A percentile compares a stretch with the other conserved stretches of the same genome.
Evolutionary conservation across 1,140 invertebrate genomes (phyloP).

Genomic region (Neodiprion pinetum): DNA sequence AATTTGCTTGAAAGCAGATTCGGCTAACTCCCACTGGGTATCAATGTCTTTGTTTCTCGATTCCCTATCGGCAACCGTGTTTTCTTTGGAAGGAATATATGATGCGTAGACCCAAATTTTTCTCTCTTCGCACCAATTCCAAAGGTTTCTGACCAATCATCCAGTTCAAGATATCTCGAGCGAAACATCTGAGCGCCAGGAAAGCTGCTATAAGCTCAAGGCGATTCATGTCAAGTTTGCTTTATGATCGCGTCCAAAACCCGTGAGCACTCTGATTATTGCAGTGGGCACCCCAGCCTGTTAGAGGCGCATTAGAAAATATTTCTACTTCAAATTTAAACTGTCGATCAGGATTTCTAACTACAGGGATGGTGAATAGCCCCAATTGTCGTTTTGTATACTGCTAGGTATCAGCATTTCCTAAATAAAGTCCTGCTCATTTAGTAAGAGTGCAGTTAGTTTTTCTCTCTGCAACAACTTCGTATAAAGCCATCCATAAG

Average conservation of each 20-base stretch:
- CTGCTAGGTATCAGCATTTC: slow-evolving; percentile 12
- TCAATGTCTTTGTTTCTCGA: slow-evolving; percentile 23
- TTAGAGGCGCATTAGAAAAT: slow-evolving; percentile 41
- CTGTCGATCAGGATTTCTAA: slow-evolving; percentile 21
- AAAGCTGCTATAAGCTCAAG: slow-evolving; percentile 18
- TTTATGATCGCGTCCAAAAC: slow-evolving; percentile 34
- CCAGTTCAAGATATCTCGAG: slow-evolving; percentile 22
- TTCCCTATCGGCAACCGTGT: slow-evolving; percentile 27
- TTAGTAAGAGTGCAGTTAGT: slow-evolving; percentile 25
- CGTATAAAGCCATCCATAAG: slow-evolving; percentile 20
- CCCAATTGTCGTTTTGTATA: slow-evolving; percentile 40
- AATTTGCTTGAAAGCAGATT: slow-evolving; percentile 22
- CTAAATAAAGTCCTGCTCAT: slow-evolving; percentile 15
- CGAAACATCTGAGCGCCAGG: slow-evolving; percentile 17
- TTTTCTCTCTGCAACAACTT: slow-evolving; percentile 20
- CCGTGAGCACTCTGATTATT: slow-evolving; percentile 31
- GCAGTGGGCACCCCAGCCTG: slow-evolving; percentile 45
- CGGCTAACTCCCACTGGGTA: slow-evolving; percentile 22
- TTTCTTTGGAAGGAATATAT: slow-evolving; percentile 36
- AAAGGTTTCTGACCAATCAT: slow-evolving; percentile 24
- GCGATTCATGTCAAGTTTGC: slow-evolving; percentile 18
- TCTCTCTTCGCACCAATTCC: slow-evolving; percentile 29
- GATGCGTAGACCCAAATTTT: slow-evolving; percentile 35
- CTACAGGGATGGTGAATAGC: slow-evolving; percentile 33
- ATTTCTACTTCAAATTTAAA: slow-evolving; percentile 39